These are phyloP conservation scores for Dinomys branickii DNA, from an alignment of 2,113 vertebrate species.

Conservation along the genomic window DNA sequence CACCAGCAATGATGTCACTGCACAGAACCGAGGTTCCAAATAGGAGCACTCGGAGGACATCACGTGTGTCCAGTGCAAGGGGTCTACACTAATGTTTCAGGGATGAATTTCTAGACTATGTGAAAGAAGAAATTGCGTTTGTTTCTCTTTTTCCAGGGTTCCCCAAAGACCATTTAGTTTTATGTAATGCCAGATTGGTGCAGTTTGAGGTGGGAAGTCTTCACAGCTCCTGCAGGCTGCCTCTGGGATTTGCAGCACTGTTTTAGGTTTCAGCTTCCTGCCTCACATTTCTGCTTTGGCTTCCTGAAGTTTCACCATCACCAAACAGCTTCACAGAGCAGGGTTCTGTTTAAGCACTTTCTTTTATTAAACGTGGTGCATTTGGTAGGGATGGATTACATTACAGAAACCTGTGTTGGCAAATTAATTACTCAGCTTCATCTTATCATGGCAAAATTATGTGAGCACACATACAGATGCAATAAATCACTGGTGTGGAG, in stretches of 20 bases:
- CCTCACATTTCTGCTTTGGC: conserved; percentile 83
- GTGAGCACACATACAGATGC: conserved; percentile 43
- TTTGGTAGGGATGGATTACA: conserved; percentile 76
- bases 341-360: conserved; percentile 84
- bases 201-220: conserved; percentile 79
- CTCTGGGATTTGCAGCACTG: conserved; percentile 82
- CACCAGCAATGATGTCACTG: conserved; percentile 36
- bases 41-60: conserved; percentile 41
- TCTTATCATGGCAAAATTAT: conserved; percentile 69
- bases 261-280: conserved; percentile 86
- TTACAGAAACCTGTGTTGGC: conserved; percentile 79
- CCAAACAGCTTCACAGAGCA: conserved; percentile 79
- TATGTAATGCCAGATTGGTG: conserved; percentile 67
- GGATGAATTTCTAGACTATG: conserved; percentile 47
- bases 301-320: conserved; percentile 83
- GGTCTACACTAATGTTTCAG: conserved; percentile 59
- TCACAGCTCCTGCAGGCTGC: conserved; percentile 67
- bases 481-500: conserved; percentile 72
- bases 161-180: conserved; percentile 77
- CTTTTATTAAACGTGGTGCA: conserved; percentile 72
- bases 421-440: conserved; percentile 81
- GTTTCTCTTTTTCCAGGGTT: conserved; percentile 67
- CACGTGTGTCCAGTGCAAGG: not conserved
- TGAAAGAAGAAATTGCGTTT: conserved; percentile 44
- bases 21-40: conserved; percentile 67